Evolutionary conservation across 2,113 vertebrate genomes (phyloP), one percentile per base, ranked within the genome.

Genomic region (Pavo muticus): DNA sequence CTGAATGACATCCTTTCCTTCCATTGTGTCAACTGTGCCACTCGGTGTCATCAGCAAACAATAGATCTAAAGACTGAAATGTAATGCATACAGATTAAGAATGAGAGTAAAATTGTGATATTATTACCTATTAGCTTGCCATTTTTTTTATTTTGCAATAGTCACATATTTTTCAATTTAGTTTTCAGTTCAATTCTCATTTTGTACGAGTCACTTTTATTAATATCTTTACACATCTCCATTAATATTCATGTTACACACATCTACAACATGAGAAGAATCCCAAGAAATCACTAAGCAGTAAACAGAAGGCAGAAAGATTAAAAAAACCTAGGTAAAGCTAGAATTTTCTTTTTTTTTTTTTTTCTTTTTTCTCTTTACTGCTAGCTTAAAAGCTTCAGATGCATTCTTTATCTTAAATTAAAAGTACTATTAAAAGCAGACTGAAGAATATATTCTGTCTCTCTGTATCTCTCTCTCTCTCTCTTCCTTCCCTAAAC

Each of bases 191-290:
- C 32, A 57, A 11, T 74, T 90, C 25, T 71, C 15, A 68, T 78
- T 88, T 83, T 5, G 0, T 32, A 82, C 0, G 1, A 73, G 18
- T 59, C 1, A 0, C 30, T 10, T 67, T 25, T 73, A 61, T 50
- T 60, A 64, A 64, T 87, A 56, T 60, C 20, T 73, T 80, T 37
- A 23, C 59, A 18, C 63, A 64, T 30, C 14, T 76, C 30, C 5
- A 60, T 88, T 61, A 72, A 8, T 29, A 50, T 88, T 95, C 47
- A 60, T 39, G 10, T 21, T 68, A 24, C 19, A 3, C 45, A 85
- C 29, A 6, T 64, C 25, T 72, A 35, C 20, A 68, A 35, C 20
- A 68, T n/a, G 42, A 45, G 23, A 88, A 79, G 8, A 90, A 88
- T 61, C 30, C 10, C 13, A 73, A 69, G 11, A 69, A 92, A 76